Conservation (phyloP, 2,888 invertebrate genomes). For the Uloborus plumipes region DNA sequence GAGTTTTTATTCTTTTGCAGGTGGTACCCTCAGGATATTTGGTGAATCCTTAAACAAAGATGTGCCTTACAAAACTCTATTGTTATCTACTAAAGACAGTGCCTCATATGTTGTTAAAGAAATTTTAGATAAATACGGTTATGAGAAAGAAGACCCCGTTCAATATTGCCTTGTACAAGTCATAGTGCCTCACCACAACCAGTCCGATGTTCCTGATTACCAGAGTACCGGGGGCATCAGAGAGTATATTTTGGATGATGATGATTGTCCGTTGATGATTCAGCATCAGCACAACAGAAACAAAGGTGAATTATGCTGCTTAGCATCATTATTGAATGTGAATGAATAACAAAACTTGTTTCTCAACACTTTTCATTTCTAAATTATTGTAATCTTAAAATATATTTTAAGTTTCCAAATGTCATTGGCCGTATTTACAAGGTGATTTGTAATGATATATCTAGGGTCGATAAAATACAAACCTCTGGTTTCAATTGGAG, state of each 20-base stretch:
- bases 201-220: constrained; percentile 43
- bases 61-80: constrained; percentile 97
- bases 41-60: constrained; percentile 96
- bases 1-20: constrained; percentile 67
- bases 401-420: too few species aligned
- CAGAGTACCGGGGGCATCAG: constrained; percentile 60
- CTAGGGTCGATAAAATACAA: too few species aligned
- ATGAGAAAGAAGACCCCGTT: constrained; percentile 88
- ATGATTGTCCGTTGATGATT: constrained; percentile 96
- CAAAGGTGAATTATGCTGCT: constrained; percentile 78
- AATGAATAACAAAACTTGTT: too few species aligned
- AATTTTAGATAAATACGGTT: constrained; percentile 96
- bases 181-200: constrained; percentile 64
- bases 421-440: too few species aligned
- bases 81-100: constrained; percentile 92
- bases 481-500: too few species aligned
- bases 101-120: constrained; percentile 94
- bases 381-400: too few species aligned
- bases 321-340: too few species aligned
- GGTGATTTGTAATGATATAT: too few species aligned
- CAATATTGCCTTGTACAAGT: constrained; percentile 97
- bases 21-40: constrained; percentile 81
- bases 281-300: constrained; percentile 72
- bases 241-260: constrained; percentile 95
- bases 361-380: too few species aligned